phyloP scores from a whole-genome alignment of 2,797 vertebrate genomes.

The Sebastes dallii region DNA sequence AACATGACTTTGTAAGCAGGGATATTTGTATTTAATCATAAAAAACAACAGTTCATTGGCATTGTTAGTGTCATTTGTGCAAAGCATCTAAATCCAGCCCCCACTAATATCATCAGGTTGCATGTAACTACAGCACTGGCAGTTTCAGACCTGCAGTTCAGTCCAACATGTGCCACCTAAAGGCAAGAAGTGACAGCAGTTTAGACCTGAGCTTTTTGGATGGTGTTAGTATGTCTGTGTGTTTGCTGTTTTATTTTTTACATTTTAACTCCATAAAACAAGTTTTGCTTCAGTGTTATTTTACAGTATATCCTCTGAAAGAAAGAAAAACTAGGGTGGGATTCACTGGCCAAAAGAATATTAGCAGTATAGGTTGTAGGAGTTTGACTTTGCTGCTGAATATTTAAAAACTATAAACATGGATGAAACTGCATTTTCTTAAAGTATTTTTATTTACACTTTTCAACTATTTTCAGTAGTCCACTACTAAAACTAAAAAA shows the following conservation, averaged over 20 bases:
- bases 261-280: not conserved
- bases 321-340: not conserved
- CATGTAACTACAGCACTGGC: not conserved
- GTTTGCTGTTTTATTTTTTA: not conserved
- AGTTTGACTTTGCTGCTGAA: conserved; percentile 8
- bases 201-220: not conserved
- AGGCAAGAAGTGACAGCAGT: not conserved
- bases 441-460: not conserved
- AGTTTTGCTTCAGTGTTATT: not conserved
- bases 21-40: not conserved
- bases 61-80: not conserved
- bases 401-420: not conserved
- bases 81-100: not conserved
- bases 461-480: not conserved
- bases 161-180: not conserved
- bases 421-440: not conserved
- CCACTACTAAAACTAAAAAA: conserved; percentile 3
- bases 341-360: not conserved
- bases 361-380: not conserved
- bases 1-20: not conserved
- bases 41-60: not conserved
- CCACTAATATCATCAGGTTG: not conserved
- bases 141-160: not conserved
- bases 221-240: not conserved
- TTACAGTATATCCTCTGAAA: not conserved